phyloP scores from a whole-genome alignment of 2,888 invertebrate genomes.

The Tortrix viridana region DNA sequence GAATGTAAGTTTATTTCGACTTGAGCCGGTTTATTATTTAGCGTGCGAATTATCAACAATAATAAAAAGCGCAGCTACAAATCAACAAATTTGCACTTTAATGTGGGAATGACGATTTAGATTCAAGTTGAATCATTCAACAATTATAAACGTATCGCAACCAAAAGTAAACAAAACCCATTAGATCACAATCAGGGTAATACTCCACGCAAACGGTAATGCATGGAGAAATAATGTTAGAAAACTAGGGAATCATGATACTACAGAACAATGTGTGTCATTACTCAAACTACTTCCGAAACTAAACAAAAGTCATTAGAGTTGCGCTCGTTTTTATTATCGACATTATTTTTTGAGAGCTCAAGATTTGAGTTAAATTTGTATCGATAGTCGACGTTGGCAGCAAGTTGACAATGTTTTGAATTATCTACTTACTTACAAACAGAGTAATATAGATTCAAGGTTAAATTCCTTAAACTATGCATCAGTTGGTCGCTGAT shows the following conservation, averaged over 20 bases:
- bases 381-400: neutral
- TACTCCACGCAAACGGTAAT: conserved; percentile 33
- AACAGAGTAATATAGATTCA: no score
- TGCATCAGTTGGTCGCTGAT: no score
- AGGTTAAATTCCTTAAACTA: no score
- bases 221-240: conserved; percentile 28
- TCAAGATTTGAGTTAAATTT: neutral
- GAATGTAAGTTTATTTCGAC: no score
- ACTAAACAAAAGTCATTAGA: conserved; percentile 37
- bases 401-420: neutral
- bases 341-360: neutral
- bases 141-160: conserved; percentile 15
- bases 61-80: no score
- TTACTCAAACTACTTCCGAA: conserved; percentile 44
- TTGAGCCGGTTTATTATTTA: no score
- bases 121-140: no score
- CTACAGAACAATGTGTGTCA: conserved; percentile 41
- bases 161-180: conserved; percentile 25
- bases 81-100: neutral
- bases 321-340: neutral
- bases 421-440: no score
- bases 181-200: conserved; percentile 25
- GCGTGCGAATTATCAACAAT: no score
- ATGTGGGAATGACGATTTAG: conserved; percentile 4
- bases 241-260: conserved; percentile 23